Conservation (phyloP, 2,888 invertebrate species). For the Melanargia galathea region DNA sequence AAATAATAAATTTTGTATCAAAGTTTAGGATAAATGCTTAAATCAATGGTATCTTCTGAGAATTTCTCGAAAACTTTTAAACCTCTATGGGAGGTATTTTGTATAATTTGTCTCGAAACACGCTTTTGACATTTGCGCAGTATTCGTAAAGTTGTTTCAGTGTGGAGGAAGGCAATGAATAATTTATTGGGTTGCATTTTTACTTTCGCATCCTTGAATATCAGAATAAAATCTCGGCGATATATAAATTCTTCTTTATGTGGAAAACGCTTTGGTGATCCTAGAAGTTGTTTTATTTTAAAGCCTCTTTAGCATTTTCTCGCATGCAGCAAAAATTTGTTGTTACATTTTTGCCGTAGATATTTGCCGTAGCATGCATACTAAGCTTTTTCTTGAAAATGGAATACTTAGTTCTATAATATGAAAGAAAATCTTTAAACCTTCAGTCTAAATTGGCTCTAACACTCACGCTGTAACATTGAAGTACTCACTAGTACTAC, state of each 20-base stretch:
- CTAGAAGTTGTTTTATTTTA: neutral
- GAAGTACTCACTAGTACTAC: too few relatives aligned
- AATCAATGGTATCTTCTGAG: neutral
- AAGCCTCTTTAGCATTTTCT: neutral
- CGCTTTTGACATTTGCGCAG: conserved; percentile 3
- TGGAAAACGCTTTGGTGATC: conserved; percentile 3
- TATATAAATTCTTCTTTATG: neutral
- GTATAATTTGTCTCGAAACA: neutral
- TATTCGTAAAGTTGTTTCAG: neutral
- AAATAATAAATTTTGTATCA: too few relatives aligned
- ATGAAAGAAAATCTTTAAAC: too few relatives aligned
- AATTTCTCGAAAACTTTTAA: neutral
- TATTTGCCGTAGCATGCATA: neutral
- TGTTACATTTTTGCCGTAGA: neutral
- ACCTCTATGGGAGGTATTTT: neutral
- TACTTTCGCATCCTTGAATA: conserved; percentile 6
- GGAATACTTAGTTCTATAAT: neutral
- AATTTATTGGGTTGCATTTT: conserved; percentile 19
- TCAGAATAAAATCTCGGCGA: neutral
- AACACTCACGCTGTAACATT: too few relatives aligned
- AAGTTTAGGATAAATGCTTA: too few relatives aligned
- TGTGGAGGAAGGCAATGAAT: conserved; percentile 6
- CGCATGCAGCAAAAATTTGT: neutral
- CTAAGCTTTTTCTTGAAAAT: neutral
- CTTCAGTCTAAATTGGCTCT: too few relatives aligned